Base-by-base conservation (phyloP, 2,797 vertebrate genomes). In the Fistularia tabacaria region DNA sequence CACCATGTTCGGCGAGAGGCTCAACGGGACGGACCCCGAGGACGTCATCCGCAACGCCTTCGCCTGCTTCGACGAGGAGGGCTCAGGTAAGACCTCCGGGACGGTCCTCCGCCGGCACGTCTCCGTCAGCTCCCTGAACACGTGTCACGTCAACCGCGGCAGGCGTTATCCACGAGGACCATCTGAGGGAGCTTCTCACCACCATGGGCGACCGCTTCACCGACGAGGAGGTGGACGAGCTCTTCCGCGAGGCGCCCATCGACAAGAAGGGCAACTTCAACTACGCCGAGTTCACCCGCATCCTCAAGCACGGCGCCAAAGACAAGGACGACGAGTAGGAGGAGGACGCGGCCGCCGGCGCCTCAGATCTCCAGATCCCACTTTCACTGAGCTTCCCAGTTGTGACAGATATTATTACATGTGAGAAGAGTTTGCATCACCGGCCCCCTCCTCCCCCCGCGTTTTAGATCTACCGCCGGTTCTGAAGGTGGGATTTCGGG, bases 211-310 rank as follows among this genome's bases (percentile, higher is more conserved):
- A 99, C 75, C 92, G 97, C 65, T 99, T 99, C 90, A 97, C 95
- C 0, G 97, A 99, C 0, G 97, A 99, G 67, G 97, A 99, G 42
- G 97, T 99, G 79, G 97, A 99, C 0, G 97, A 99, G 92, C 92
- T 99, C 83, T 99, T 95, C 88, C 91, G 97, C 0, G 97, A 99
- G 83, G 97, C 96, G 0, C 96, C 97, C 64, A 99, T 99, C 0
- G 96, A 99, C 87, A 97, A 97, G 83, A 98, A 98, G 82, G 96
- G 97, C 85, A 98, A 99, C 85, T 99, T 99, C 86, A 98, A 99
- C 89, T 99, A 99, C 0, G 94, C 94, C 42, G 97, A 99, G 82
- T 99, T 99, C 91, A 99, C 97, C 42, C 95, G 96, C 79, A 99
- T 99, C 83, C 93, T 99, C 74, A 99, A 99, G 79, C 97, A 99